Conservation (phyloP, 2,113 vertebrate genomes). For the Chrysochloris asiatica region DNA sequence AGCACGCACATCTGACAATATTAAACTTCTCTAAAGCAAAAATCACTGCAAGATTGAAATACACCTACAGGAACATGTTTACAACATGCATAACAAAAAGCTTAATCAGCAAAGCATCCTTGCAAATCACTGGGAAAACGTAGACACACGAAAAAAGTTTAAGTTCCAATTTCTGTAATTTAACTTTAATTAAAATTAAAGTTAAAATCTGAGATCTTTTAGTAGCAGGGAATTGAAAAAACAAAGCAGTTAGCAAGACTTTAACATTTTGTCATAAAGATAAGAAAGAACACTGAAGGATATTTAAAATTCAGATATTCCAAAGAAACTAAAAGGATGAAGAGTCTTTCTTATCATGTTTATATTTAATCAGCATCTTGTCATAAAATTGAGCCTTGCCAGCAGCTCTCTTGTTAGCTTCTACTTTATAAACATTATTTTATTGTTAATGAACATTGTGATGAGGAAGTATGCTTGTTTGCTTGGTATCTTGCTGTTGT, state of each 20-base stretch:
- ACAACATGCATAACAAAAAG: not conserved
- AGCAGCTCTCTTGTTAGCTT: not conserved
- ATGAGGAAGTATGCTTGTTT: too few species aligned
- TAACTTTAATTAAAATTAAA: slow-evolving; percentile 42
- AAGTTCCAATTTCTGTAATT: not conserved
- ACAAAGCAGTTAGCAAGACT: too few species aligned
- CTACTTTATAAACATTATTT: slow-evolving; percentile 7
- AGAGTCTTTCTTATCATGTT: slow-evolving; percentile 10
- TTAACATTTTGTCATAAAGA: too few species aligned
- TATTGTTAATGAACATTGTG: too few species aligned
- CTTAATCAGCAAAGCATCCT: not conserved
- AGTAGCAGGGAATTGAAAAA: slow-evolving; percentile 2
- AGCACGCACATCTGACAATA: not conserved
- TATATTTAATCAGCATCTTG: not conserved
- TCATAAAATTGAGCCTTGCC: slow-evolving; percentile 16
- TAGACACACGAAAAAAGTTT: not conserved
- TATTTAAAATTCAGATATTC: slow-evolving; percentile 4
- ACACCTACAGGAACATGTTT: slow-evolving; percentile 33
- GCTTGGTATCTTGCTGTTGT: too few species aligned
- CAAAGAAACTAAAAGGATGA: slow-evolving; percentile 46
- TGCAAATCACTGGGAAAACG: not conserved
- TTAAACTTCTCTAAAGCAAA: slow-evolving; percentile 46
- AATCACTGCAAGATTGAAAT: not conserved
- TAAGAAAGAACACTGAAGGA: slow-evolving; percentile 31
- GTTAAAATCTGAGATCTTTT: slow-evolving; percentile 21